phyloP scores from a whole-genome alignment of 2,888 invertebrate species.

The Lissonota sp. region DNA sequence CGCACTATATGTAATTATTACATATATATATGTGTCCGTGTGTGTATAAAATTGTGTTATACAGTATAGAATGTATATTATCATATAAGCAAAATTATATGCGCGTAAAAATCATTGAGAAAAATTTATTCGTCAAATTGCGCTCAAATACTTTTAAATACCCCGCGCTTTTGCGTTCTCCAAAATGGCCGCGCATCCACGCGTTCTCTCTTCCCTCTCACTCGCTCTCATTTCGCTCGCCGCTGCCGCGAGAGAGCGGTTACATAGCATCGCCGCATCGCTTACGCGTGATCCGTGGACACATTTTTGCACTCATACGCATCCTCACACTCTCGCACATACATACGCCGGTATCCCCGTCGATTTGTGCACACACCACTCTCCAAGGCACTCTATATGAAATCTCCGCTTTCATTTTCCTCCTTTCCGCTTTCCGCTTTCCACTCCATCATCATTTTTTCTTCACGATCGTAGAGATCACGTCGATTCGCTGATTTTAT shows the following conservation, averaged over 20 bases:
- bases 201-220: background rate
- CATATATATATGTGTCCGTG: background rate
- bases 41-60: background rate
- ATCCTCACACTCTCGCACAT: background rate
- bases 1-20: constrained; percentile 13
- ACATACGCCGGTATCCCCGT: constrained; percentile 25
- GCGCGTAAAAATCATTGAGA: background rate
- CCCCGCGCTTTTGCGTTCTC: constrained; percentile 76
- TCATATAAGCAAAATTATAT: no score
- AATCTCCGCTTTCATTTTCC: constrained; percentile 18
- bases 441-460: background rate
- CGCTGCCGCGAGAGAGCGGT: constrained; percentile 17
- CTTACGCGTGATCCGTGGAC: constrained; percentile 9
- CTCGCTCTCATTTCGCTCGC: background rate
- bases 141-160: constrained; percentile 67
- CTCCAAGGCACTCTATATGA: constrained; percentile 72
- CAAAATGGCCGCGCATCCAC: constrained; percentile 77
- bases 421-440: constrained; percentile 10
- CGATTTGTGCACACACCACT: constrained; percentile 57
- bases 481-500: background rate
- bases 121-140: background rate
- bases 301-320: background rate
- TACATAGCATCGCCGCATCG: constrained; percentile 35
- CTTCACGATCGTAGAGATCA: background rate
- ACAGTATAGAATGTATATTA: no score